These are phyloP conservation scores for Cercocebus atys DNA, from an alignment of 2,113 vertebrate genomes.

Conservation along the genomic window DNA sequence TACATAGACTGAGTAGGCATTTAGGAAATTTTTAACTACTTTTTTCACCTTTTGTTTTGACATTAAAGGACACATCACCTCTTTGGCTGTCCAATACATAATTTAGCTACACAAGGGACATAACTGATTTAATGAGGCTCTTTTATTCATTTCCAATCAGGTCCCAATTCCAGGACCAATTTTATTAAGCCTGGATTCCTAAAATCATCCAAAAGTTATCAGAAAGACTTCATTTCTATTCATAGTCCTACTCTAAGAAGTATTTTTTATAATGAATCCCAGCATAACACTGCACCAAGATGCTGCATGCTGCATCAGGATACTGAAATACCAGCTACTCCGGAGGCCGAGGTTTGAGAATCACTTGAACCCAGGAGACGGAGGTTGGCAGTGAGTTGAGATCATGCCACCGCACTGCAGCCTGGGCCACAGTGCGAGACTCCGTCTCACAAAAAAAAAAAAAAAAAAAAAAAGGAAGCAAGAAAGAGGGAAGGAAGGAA, in stretches of 20 bases:
- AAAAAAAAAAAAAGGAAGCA: no score
- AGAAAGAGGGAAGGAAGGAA: no score
- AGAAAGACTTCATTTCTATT: neutral
- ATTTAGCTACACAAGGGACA: neutral
- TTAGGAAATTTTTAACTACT: neutral
- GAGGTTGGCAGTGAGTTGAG: no score
- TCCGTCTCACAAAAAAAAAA: fast-evolving
- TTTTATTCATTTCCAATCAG: neutral
- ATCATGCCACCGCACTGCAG: no score
- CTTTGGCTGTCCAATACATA: neutral
- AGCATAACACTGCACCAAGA: neutral
- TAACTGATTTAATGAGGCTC: neutral
- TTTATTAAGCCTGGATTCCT: neutral
- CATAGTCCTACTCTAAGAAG: neutral
- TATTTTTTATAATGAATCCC: neutral
- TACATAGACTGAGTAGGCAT: neutral
- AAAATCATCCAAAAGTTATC: neutral
- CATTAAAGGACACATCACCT: neutral
- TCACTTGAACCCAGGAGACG: no score
- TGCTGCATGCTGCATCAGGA: neutral
- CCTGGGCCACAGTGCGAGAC: no score
- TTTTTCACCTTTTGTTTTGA: neutral
- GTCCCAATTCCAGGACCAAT: neutral
- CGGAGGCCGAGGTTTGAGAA: fast-evolving
- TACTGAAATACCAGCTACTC: no score